phyloP scores from a whole-genome alignment of 1,140 invertebrate genomes.

The Drosophila lacertosa region DNA sequence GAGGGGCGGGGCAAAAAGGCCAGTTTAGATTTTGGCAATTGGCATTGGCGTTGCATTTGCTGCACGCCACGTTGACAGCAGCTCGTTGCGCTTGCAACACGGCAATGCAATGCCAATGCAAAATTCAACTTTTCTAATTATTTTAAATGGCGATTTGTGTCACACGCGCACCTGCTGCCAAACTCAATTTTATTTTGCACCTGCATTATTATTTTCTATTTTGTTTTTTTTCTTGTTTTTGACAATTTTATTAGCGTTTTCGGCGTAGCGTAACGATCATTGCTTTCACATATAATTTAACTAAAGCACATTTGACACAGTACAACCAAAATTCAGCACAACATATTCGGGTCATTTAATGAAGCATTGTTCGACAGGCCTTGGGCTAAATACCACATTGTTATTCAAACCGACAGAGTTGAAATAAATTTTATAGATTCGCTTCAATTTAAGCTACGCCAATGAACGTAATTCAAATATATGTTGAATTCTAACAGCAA shows the following conservation, averaged over 20 bases:
- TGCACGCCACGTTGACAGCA: constrained; percentile 39
- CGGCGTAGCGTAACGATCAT: constrained; percentile 1
- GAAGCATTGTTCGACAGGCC: constrained; percentile 1
- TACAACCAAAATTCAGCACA: constrained; percentile 11
- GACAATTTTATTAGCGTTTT: constrained; percentile 69
- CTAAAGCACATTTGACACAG: constrained; percentile 28
- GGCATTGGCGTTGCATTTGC: constrained; percentile 28
- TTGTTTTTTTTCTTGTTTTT: not conserved
- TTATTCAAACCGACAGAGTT: constrained; percentile 7
- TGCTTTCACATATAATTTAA: constrained; percentile 15
- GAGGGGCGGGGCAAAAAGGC: not conserved
- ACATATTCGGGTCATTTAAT: constrained; percentile 28
- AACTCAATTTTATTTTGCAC: constrained; percentile 56
- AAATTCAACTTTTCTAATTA: constrained; percentile 78
- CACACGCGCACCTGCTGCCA: constrained; percentile 53
- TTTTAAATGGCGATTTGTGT: constrained; percentile 81
- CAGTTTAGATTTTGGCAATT: constrained; percentile 9
- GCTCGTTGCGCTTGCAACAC: constrained; percentile 32
- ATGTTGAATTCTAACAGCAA: not conserved
- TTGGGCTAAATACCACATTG: constrained; percentile 7
- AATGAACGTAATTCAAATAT: constrained; percentile 9
- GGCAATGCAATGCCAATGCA: constrained; percentile 23
- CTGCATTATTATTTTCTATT: not conserved
- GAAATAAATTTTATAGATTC: constrained; percentile 14
- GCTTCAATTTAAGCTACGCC: not conserved